These are phyloP conservation scores for Myotis myotis DNA, from an alignment of 2,797 vertebrate species.

Conservation along the genomic window DNA sequence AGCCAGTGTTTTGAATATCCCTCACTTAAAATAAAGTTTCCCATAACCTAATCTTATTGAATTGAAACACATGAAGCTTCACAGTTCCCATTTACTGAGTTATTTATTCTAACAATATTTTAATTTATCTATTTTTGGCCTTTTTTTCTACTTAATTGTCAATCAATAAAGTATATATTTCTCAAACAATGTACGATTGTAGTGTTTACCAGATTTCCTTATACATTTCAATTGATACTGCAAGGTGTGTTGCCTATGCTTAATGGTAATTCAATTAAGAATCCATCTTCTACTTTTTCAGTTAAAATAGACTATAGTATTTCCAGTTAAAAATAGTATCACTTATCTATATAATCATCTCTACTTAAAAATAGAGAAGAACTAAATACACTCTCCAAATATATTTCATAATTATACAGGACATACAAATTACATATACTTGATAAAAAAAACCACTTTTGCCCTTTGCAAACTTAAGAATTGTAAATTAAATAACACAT, in stretches of 20 bases:
- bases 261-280: conserved; percentile 38
- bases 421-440: not conserved
- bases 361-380: not conserved
- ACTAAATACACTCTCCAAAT: not conserved
- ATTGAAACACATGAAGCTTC: conserved; percentile 49
- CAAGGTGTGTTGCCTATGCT: not conserved
- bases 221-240: conserved; percentile 34
- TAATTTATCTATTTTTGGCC: conserved; percentile 19
- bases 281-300: conserved; percentile 15
- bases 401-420: not conserved
- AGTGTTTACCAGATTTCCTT: not conserved
- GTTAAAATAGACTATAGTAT: conserved; percentile 22
- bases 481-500: not conserved
- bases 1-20: not conserved
- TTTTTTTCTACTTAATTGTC: conserved; percentile 58
- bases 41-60: not conserved
- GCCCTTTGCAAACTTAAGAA: not conserved
- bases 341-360: not conserved
- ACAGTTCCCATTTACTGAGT: conserved; percentile 59
- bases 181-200: conserved; percentile 58
- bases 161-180: conserved; percentile 46
- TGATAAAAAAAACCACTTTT: not conserved
- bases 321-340: not conserved
- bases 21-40: conserved; percentile 49
- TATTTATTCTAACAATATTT: conserved; percentile 61